Evolutionary conservation across 2,797 vertebrate genomes (phyloP), one percentile per base, ranked within the genome.

Genomic region (Coendou prehensilis): DNA sequence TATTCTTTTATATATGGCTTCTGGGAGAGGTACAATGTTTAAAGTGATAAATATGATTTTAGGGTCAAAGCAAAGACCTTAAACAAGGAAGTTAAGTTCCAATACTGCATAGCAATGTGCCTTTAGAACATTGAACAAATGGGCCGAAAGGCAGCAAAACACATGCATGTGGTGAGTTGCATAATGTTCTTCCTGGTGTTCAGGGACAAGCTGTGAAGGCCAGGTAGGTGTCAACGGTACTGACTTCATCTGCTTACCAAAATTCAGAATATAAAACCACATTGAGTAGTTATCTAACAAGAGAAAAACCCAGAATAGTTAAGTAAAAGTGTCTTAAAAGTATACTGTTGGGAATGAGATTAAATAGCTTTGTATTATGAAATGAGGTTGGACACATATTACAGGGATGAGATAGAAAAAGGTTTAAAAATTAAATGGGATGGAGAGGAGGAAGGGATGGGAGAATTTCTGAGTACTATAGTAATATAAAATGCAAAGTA

Each of bases 401-500:
- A 91, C 28, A 79, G 82, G 63, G 28, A 89, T 57, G 26, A 95
- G 47, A 71, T 83, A 69, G 33, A 69, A 45, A 92, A 85, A 89
- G 80, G 20, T 41, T 54, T 45, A 95, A 86, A 92, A 93, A 85
- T 85, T 91, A 82, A 93, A 45, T 41, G n/a, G 47, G 2, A 22
- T 75, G 47, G 15, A 13, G 30, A 81, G 57, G 10, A 22, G 54
- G 57, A 89, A 94, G 17, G 75, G 28, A 85, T 71, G 47, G 26
- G 37, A 87, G 45, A 86, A 90, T 89, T 89, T 91, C 47, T 97
- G n/a, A 90, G 47, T 67, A 84, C 75, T 76, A 28, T 9, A 71
- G 37, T 81, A 88, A 89, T 45, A 93, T 52, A 59, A 2, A 37
- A 73, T 76, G 80, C 41, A 95, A 95, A 97, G 73, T 61, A 45